These are phyloP conservation scores for Magallana gigas DNA, from an alignment of 1,140 invertebrate species.

Conservation along the genomic window DNA sequence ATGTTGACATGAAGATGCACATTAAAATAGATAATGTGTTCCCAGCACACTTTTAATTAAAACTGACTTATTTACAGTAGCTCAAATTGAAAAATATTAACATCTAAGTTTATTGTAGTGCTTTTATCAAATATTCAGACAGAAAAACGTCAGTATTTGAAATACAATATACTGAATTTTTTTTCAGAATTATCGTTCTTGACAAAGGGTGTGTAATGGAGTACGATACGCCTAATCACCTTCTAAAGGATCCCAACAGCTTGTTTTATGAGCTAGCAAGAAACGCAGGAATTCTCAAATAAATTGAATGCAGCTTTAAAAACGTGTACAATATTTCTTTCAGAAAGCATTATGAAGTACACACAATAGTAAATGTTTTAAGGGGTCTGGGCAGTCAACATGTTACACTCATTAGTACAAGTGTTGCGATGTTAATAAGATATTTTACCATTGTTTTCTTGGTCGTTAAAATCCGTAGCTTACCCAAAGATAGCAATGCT, in stretches of 20 bases:
- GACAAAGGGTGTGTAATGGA: conserved; percentile 52
- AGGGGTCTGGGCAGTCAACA: too few relatives aligned
- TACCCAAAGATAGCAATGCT: too few relatives aligned
- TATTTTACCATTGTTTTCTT: too few relatives aligned
- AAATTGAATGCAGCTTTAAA: not conserved
- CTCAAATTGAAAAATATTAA: not conserved
- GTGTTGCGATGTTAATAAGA: too few relatives aligned
- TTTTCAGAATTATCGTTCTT: conserved; percentile 57
- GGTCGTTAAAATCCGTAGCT: too few relatives aligned
- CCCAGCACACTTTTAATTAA: not conserved
- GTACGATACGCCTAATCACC: conserved; percentile 58
- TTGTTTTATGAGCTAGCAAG: conserved; percentile 41
- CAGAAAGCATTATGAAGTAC: too few relatives aligned
- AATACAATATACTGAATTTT: not conserved
- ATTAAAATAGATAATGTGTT: not conserved
- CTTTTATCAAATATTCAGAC: too few relatives aligned
- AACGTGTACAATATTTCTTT: too few relatives aligned
- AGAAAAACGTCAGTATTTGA: not conserved
- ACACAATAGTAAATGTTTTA: too few relatives aligned
- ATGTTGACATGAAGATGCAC: too few relatives aligned
- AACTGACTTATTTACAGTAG: not conserved
- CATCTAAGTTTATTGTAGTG: not conserved
- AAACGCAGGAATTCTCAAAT: conserved; percentile 65
- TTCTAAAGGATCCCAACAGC: conserved; percentile 80
- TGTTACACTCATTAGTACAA: too few relatives aligned